phyloP scores from a whole-genome alignment of 2,888 invertebrate genomes.

The Selenia dentaria region DNA sequence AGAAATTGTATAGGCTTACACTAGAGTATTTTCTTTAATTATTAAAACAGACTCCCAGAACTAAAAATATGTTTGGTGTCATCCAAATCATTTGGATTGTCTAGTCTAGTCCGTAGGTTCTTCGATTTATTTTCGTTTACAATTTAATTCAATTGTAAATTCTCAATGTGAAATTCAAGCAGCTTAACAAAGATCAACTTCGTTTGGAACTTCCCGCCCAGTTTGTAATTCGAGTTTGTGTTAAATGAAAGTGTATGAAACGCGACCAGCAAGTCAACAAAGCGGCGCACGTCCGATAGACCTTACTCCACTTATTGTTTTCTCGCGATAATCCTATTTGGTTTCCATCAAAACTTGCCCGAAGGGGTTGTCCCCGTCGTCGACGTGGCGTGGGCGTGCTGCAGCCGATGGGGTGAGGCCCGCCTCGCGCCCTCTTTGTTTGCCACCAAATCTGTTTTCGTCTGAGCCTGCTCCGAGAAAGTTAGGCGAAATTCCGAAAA shows the following conservation, averaged over 20 bases:
- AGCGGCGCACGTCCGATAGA: conserved; percentile 54
- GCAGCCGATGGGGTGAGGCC: conserved; percentile 29
- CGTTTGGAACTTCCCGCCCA: conserved; percentile 27
- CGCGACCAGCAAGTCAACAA: conserved; percentile 49
- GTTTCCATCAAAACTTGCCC: conserved; percentile 80
- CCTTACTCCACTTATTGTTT: conserved; percentile 74
- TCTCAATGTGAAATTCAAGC: conserved; percentile 46
- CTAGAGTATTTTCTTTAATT: too few species aligned
- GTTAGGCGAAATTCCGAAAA: conserved; percentile 68
- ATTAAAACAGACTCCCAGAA: too few species aligned
- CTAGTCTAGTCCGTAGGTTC: too few species aligned
- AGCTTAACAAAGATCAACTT: conserved; percentile 47
- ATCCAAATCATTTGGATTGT: too few species aligned
- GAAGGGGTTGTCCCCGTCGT: conserved; percentile 59
- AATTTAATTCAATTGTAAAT: conserved; percentile 38
- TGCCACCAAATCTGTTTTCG: conserved; percentile 80
- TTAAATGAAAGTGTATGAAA: conserved; percentile 30
- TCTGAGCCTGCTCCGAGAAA: conserved; percentile 63
- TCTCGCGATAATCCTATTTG: conserved; percentile 78
- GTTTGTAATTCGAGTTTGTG: conserved; percentile 37
- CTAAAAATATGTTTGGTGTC: too few species aligned
- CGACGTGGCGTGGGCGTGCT: conserved; percentile 29
- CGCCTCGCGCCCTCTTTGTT: conserved; percentile 59
- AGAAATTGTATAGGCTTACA: too few species aligned
- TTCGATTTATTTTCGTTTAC: too few species aligned